Percentiles rank a stretch among this genome's conserved stretches.
These are phyloP conservation scores for Hirtodrosophila alboralis DNA, from an alignment of 2,888 invertebrate species.

Conservation along the genomic window DNA sequence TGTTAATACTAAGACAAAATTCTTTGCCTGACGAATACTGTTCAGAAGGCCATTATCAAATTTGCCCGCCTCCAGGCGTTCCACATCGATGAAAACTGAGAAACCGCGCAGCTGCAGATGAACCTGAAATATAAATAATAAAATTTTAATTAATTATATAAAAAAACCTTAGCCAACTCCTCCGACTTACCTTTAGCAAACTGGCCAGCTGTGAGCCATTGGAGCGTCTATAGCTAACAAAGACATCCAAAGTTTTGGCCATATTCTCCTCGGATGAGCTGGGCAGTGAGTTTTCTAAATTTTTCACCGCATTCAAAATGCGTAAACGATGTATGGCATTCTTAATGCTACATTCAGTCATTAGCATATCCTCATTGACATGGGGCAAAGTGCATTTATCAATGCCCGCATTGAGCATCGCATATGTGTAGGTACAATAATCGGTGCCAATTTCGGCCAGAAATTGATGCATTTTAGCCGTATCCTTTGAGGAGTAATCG, in stretches of 20 bases:
- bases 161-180: too few relatives aligned
- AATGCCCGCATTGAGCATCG: constrained; percentile 97
- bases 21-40: constrained; percentile 97
- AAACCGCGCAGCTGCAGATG: constrained; percentile 98
- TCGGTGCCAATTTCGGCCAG: constrained; percentile 93
- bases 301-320: constrained; percentile 93
- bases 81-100: constrained; percentile 99
- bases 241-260: constrained; percentile 97
- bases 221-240: constrained; percentile 98
- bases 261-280: constrained; percentile 90
- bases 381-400: constrained; percentile 94
- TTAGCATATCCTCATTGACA: constrained; percentile 95
- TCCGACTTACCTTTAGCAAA: constrained; percentile 92
- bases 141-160: too few relatives aligned
- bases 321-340: constrained; percentile 97
- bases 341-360: constrained; percentile 94
- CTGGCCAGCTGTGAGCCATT: constrained; percentile 98
- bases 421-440: constrained; percentile 98
- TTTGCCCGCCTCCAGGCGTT: constrained; percentile 98
- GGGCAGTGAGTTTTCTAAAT: constrained; percentile 86
- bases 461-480: constrained; percentile 94
- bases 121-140: constrained; percentile 85
- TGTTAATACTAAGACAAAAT: constrained; percentile 97
- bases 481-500: constrained; percentile 97
- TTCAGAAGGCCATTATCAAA: constrained; percentile 98